Conservation (phyloP, 1,140 invertebrate genomes). For the Anagrus nilaparvatae region DNA sequence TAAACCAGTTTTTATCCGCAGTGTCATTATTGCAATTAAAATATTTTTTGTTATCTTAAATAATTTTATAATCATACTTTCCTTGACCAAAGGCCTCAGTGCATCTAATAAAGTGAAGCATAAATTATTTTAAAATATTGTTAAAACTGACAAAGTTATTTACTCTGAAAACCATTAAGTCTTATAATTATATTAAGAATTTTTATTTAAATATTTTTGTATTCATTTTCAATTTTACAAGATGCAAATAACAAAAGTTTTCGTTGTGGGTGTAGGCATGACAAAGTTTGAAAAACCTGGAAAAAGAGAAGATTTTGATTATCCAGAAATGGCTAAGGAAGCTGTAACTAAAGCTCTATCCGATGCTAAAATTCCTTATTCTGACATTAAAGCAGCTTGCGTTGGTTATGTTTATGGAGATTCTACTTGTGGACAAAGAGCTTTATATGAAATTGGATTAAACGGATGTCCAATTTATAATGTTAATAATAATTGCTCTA, state of each 20-base stretch:
- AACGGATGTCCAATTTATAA: constrained; percentile 97
- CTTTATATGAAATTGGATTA: constrained; percentile 89
- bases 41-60: no score
- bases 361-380: constrained; percentile 77
- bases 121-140: no score
- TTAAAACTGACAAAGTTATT: no score
- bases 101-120: no score
- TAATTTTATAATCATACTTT: no score
- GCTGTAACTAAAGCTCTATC: constrained; percentile 79
- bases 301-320: constrained; percentile 68
- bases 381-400: constrained; percentile 75
- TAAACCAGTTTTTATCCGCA: no score
- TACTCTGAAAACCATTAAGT: no score
- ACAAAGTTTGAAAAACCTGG: constrained; percentile 94
- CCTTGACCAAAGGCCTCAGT: no score
- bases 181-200: no score
- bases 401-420: constrained; percentile 95
- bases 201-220: neutral
- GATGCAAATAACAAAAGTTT: constrained; percentile 55
- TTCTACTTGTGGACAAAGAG: constrained; percentile 90
- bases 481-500: constrained; percentile 98
- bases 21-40: no score
- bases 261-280: constrained; percentile 94
- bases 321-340: constrained; percentile 91
- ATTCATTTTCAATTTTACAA: constrained; percentile 16